A percentile compares a stretch with the other conserved stretches of the same genome.
phyloP scores from a whole-genome alignment of 2,888 invertebrate genomes.

The Yponomeuta evonymella region DNA sequence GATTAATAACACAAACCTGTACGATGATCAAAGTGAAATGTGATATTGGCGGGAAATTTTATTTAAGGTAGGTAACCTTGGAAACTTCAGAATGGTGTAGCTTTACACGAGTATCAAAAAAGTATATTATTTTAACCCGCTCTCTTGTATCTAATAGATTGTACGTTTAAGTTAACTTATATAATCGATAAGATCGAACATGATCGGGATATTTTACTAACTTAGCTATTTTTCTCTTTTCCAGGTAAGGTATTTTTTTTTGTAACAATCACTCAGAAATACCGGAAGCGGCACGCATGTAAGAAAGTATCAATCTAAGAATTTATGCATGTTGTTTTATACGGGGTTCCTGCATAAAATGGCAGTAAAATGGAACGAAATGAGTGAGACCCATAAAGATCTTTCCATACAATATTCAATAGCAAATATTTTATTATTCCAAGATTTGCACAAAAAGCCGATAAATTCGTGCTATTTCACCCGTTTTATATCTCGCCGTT shows the following conservation, averaged over 20 bases:
- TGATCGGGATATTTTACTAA: slow-evolving; percentile 10
- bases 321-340: slow-evolving; percentile 38
- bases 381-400: slow-evolving; percentile 67
- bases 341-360: slow-evolving; percentile 59
- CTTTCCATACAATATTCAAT: slow-evolving; percentile 74
- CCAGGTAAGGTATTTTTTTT: slow-evolving; percentile 42
- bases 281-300: slow-evolving; percentile 2
- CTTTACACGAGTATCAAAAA: no score
- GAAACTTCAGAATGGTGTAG: no score
- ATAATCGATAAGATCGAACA: not conserved
- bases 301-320: slow-evolving; percentile 9
- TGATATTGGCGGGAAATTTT: no score
- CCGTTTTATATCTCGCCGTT: slow-evolving; percentile 67
- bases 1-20: not conserved
- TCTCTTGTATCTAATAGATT: no score
- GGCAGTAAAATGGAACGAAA: slow-evolving; percentile 65
- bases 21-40: no score
- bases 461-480: slow-evolving; percentile 68
- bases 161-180: no score
- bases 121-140: no score
- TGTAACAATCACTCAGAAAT: not conserved
- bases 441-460: slow-evolving; percentile 71
- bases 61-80: no score
- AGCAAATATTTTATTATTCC: slow-evolving; percentile 73
- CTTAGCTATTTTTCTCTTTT: slow-evolving; percentile 34